These are phyloP conservation scores for Paedocypris sp. DNA, from an alignment of 2,113 vertebrate genomes.

Conservation along the genomic window DNA sequence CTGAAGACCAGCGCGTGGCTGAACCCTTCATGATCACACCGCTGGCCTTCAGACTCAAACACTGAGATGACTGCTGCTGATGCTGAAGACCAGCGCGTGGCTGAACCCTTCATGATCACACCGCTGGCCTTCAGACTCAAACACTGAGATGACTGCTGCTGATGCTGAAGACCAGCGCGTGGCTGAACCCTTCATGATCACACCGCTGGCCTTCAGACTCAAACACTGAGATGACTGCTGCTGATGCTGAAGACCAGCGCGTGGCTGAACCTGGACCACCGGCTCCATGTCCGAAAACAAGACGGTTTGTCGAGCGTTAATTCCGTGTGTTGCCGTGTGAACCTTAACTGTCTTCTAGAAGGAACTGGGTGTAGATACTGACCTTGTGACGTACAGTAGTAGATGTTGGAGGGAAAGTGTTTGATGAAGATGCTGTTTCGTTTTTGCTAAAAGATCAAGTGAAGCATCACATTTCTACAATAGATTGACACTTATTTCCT, in stretches of 20 bases:
- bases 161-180: conserved; percentile 18
- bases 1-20: conserved; percentile 18
- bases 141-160: conserved; percentile 18
- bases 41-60: conserved; percentile 13
- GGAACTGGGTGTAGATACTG: too few species aligned
- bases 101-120: conserved; percentile 19
- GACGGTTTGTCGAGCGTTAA: too few species aligned
- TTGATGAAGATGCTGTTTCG: too few species aligned
- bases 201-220: conserved; percentile 5
- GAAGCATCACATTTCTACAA: too few species aligned
- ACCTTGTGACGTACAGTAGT: too few species aligned
- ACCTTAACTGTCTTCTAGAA: too few species aligned
- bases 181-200: conserved; percentile 15
- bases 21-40: conserved; percentile 16
- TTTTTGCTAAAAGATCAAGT: too few species aligned
- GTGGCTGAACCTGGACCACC: too few species aligned
- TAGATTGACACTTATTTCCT: too few species aligned
- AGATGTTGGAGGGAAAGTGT: too few species aligned
- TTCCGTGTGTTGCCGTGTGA: too few species aligned
- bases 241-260: conserved; percentile 17
- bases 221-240: conserved; percentile 21
- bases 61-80: conserved; percentile 15
- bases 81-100: conserved; percentile 17
- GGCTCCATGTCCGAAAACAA: too few species aligned
- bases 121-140: conserved; percentile 7